These are phyloP conservation scores for Lathronympha strigana DNA, from an alignment of 2,888 invertebrate species.

Conservation along the genomic window DNA sequence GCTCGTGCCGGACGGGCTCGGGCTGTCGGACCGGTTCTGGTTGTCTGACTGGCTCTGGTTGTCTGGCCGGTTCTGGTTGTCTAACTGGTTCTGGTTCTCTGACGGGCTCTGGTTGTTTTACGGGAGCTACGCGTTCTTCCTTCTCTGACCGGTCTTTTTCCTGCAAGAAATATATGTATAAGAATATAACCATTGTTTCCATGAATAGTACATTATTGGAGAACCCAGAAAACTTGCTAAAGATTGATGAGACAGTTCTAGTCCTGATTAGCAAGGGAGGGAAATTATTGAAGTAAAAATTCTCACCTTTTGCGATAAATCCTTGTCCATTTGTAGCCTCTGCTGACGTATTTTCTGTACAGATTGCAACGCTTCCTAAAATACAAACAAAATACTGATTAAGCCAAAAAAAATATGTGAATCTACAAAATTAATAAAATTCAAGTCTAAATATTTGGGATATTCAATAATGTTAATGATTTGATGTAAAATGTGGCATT, in stretches of 20 bases:
- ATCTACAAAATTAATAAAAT: no score
- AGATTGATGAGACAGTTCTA: no score
- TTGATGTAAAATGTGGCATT: no score
- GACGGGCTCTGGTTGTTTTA: constrained; percentile 26
- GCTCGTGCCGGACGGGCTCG: neutral
- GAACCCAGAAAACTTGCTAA: no score
- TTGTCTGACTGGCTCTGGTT: constrained; percentile 23
- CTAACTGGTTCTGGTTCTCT: constrained; percentile 41
- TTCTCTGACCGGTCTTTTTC: constrained; percentile 66
- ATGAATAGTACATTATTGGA: no score
- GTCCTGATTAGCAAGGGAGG: no score
- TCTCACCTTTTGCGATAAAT: constrained; percentile 72
- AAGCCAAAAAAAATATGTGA: no score
- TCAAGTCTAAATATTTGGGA: no score
- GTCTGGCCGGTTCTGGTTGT: constrained; percentile 37
- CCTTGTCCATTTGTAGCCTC: constrained; percentile 74
- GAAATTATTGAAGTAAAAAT: no score
- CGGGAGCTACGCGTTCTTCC: constrained; percentile 42
- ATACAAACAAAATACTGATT: no score
- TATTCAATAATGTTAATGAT: no score
- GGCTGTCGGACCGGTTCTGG: constrained; percentile 19
- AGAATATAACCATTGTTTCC: neutral
- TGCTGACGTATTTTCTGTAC: constrained; percentile 80
- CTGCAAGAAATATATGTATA: constrained; percentile 49
- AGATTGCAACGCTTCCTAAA: constrained; percentile 80